Base-by-base conservation (phyloP, 2,797 vertebrate species). In the Melanotaenia boesemani region DNA sequence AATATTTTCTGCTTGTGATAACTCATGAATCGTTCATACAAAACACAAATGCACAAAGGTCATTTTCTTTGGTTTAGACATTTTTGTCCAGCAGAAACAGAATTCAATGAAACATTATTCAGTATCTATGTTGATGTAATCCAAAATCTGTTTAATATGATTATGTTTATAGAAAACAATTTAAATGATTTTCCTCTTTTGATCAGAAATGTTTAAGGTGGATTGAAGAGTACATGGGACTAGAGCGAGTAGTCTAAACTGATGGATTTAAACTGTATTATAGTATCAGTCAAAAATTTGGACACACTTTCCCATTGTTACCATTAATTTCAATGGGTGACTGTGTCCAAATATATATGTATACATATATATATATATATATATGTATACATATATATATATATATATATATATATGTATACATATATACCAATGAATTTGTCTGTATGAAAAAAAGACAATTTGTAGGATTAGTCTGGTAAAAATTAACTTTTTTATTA, bases 1-100 rank as follows among this genome's bases (percentile, higher is more conserved):
- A 87, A 89, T 67, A 80, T 75, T 52, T 70, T 77, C 82, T 80
- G 72, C 67, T 73, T 77, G 71, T 75, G 80, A 64, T 46, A 6
- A 48, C 36, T 80, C 22, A 11, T 80, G 72, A 85, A 72, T 86
- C 78, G 87, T 69, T 66, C n/a, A 54, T 6, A 55, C 24, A 55
- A 10, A 22, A 55, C 11, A 28, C 67, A 79, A 64, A 74, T 55
- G 36, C 20, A 60, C 64, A 67, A 7, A 55, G 44, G 63, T 82
- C 18, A 71, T 74, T 84, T 86, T 75, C 46, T 66, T 63, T 68
- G 15, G 58, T 64, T 74, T 70, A 39, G 10, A 67, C 74, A 69
- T 26, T 34, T 39, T 61, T 68, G 76, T 67, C 50, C 36, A 22
- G 57, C 44, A 59, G 55, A 63, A 70, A 77, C 55, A 50, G 54